A percentile compares a stretch with the other conserved stretches of the same genome.
These are phyloP conservation scores for Heterodera carotae DNA, from an alignment of 1,140 invertebrate genomes.

Conservation along the genomic window DNA sequence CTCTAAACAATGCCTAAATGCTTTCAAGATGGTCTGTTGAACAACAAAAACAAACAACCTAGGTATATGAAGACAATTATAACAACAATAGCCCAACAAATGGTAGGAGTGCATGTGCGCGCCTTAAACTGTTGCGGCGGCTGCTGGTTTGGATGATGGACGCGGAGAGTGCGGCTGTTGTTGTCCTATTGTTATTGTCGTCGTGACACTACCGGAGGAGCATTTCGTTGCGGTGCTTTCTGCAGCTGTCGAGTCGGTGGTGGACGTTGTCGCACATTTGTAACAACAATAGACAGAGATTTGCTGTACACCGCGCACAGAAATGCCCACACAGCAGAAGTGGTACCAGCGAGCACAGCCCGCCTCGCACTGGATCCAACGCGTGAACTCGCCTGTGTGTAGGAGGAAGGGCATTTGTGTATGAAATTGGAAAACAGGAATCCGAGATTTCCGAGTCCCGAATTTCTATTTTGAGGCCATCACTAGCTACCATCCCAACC, in stretches of 20 bases:
- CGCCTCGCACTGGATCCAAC: conserved; percentile 43
- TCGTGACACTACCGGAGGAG: too few relatives aligned
- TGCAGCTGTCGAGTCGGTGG: not conserved
- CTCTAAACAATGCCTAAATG: too few relatives aligned
- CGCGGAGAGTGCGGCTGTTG: too few relatives aligned
- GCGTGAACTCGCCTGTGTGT: conserved; percentile 33
- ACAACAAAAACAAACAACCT: too few relatives aligned
- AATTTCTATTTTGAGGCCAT: conserved; percentile 8
- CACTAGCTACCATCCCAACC: too few relatives aligned
- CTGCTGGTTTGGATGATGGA: too few relatives aligned
- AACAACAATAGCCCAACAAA: too few relatives aligned
- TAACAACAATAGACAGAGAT: conserved; percentile 39
- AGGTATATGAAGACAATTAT: too few relatives aligned
- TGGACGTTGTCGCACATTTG: conserved; percentile 16
- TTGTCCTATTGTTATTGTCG: too few relatives aligned
- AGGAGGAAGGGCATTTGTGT: not conserved
- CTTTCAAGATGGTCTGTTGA: too few relatives aligned
- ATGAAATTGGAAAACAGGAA: conserved; percentile 24
- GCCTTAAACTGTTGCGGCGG: too few relatives aligned
- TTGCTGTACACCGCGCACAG: conserved; percentile 35
- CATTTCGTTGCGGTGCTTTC: not conserved
- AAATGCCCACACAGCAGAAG: conserved; percentile 38
- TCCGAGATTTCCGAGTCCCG: not conserved
- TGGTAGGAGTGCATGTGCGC: too few relatives aligned
- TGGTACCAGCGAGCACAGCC: conserved; percentile 34